These are phyloP conservation scores for Anastatus disparis DNA, from an alignment of 1,140 invertebrate genomes.

Conservation along the genomic window DNA sequence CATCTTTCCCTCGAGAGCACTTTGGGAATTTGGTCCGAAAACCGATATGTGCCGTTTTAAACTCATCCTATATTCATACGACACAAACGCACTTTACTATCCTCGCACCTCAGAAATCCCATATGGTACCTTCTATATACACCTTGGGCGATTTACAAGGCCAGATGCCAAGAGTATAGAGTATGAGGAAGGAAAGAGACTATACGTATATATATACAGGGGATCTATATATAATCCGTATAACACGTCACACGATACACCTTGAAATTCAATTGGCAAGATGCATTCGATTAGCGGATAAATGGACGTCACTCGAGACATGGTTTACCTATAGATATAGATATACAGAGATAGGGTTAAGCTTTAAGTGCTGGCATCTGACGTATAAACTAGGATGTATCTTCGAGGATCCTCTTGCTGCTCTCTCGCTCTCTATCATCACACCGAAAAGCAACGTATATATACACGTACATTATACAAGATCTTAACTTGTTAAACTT, in stretches of 20 bases:
- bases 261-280: constrained; percentile 39
- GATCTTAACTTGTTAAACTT: too few relatives aligned
- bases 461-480: too few relatives aligned
- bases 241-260: background rate
- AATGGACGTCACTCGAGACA: constrained; percentile 24
- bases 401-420: background rate
- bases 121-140: background rate
- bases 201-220: background rate
- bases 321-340: too few relatives aligned
- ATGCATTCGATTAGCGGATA: constrained; percentile 35
- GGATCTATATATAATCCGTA: background rate
- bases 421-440: too few relatives aligned
- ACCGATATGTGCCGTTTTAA: background rate
- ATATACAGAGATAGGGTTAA: too few relatives aligned
- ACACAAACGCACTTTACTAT: background rate
- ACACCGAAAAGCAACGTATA: too few relatives aligned
- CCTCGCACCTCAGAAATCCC: background rate
- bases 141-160: constrained; percentile 13
- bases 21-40: constrained; percentile 5
- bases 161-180: background rate
- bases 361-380: constrained; percentile 18
- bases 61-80: background rate
- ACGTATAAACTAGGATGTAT: too few relatives aligned
- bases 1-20: constrained; percentile 25
- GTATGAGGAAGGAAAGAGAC: too few relatives aligned